Evolutionary conservation across 2,888 invertebrate genomes (phyloP), one percentile per base, ranked within the genome.

Genomic region (Lepidocyrtinus sp.): DNA sequence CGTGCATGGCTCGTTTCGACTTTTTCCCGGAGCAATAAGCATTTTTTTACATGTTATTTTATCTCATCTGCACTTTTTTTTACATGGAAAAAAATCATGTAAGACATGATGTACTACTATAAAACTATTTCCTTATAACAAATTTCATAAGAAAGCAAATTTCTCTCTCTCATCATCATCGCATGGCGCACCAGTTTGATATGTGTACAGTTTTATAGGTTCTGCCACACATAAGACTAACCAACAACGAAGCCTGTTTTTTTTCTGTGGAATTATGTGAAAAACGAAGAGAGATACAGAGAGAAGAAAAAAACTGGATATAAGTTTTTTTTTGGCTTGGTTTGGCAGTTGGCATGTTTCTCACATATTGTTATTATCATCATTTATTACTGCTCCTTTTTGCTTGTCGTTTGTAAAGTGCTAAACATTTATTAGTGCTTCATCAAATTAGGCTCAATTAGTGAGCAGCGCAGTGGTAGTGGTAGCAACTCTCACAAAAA

Each of bases 361-460:
- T 70, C 55, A 64, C 55, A 68, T 76, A 76, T 70, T 70, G 70
- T 76, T 76, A 76, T 76, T 76, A 76, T 69, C 75, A 69, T 69
- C 76, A 76, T 76, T 70, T 76, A 64, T 55, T 76, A 46, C 70
- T 70, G 61, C 27, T 61, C 46, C 12, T 46, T 24, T 25, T 26
- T 73, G 50, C 67, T 64, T 76, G 70, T 76, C 64, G 70, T 70
- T 70, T 76, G 55, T 76, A 77, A 76, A 77, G 71, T 77, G 77
- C 64, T 70, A 77, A 77, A 71, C 71, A 77, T 77, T 75, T 77
- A 77, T 77, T 77, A 71, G 71, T 65, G 77, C 67, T 77, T 77
- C 77, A 77, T 77, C 77, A 77, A 77, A 77, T 77, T 77, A 77
- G 71, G 55, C 77, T 77, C 77, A 77, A 71, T 77, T 77, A 77